Evolutionary conservation across 2,113 vertebrate genomes (phyloP).

Genomic region (Myotis brandtii): DNA sequence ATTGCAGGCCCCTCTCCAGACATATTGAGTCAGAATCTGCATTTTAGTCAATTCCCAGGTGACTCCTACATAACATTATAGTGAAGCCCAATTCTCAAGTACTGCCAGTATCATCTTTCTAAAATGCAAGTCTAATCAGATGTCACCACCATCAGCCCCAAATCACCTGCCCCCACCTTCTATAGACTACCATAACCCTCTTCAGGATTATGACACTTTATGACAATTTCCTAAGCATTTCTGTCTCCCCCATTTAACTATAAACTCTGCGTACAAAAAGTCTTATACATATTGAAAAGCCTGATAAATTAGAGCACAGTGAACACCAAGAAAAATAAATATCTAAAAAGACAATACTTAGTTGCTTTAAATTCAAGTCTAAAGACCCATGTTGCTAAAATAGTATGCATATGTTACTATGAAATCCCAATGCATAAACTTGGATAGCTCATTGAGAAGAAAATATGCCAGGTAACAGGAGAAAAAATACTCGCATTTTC

Average conservation of each 20-base stretch:
- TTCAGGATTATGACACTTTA: neutral
- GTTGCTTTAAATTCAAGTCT: constrained; percentile 17
- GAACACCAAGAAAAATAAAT: constrained; percentile 5
- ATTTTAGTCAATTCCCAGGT: neutral
- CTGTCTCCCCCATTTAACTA: neutral
- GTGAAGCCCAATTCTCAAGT: neutral
- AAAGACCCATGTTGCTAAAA: neutral
- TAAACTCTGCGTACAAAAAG: neutral
- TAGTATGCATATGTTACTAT: neutral
- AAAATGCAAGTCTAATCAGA: neutral
- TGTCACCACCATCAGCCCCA: neutral
- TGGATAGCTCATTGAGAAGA: neutral
- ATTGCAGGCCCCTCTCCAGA: neutral
- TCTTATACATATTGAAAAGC: neutral
- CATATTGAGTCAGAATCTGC: neutral
- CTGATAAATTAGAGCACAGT: constrained; percentile 6
- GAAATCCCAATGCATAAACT: neutral
- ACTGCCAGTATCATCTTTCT: neutral
- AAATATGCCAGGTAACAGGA: neutral
- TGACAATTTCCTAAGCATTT: neutral
- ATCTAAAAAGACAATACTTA: neutral
- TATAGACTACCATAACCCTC: neutral
- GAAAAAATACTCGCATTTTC: neutral
- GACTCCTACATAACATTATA: neutral
- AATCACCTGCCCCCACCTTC: neutral